Percentiles rank a stretch among this genome's conserved stretches.
phyloP scores from a whole-genome alignment of 2,888 invertebrate species.

The Nemotelus pantherinus region DNA sequence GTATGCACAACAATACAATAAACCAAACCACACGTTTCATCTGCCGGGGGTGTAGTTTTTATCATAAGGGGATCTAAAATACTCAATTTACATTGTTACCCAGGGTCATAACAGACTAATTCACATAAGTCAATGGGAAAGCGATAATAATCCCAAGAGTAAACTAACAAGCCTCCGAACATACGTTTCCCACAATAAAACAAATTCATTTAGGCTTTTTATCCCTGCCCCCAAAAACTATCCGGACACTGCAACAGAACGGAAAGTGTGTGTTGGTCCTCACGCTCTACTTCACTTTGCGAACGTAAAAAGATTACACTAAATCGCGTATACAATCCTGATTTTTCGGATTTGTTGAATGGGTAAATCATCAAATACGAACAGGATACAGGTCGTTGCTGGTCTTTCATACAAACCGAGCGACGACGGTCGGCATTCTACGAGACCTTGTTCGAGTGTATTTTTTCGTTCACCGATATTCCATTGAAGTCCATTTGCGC shows the following conservation, averaged over 20 bases:
- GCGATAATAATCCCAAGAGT: conserved; percentile 34
- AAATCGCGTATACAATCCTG: conserved; percentile 15
- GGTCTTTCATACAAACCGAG: neutral
- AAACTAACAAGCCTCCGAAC: conserved; percentile 31
- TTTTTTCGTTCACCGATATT: conserved; percentile 50
- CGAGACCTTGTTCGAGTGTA: conserved; percentile 45
- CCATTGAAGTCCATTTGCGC: conserved; percentile 56
- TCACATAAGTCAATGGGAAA: conserved; percentile 33
- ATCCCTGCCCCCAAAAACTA: neutral
- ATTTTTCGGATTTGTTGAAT: conserved; percentile 18
- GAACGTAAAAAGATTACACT: conserved; percentile 3
- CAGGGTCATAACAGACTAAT: conserved; percentile 23
- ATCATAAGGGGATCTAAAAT: neutral
- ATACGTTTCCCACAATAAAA: conserved; percentile 42
- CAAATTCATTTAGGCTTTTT: conserved; percentile 2
- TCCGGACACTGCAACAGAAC: neutral
- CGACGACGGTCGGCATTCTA: neutral
- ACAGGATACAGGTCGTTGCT: conserved; percentile 10
- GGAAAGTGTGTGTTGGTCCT: conserved; percentile 2
- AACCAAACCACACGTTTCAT: too few species aligned
- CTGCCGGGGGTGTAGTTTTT: too few species aligned
- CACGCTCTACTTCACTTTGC: conserved; percentile 23
- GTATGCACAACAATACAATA: too few species aligned
- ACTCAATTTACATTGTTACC: conserved; percentile 13
- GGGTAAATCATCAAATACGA: neutral